phyloP scores from a whole-genome alignment of 1,140 invertebrate species.

The Pentalonia nigronervosa region DNA sequence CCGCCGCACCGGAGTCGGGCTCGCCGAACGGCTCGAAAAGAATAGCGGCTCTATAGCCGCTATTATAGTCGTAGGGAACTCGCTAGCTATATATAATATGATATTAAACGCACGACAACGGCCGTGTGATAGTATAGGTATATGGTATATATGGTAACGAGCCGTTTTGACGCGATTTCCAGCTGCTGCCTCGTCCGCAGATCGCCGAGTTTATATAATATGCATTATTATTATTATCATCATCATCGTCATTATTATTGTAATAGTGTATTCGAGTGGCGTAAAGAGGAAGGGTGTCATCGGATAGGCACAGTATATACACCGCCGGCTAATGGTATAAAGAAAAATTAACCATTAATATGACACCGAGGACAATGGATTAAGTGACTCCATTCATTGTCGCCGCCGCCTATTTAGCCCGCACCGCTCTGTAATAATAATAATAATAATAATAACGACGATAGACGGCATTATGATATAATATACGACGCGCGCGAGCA shows the following conservation, averaged over 20 bases:
- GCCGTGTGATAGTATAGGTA: background rate
- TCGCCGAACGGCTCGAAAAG: background rate
- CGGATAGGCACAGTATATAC: background rate
- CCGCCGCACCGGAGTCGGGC: background rate
- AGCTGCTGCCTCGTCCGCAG: background rate
- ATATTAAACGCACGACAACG: background rate
- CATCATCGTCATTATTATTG: background rate
- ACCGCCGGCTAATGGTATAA: background rate
- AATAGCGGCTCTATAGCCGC: background rate
- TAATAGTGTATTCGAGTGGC: constrained; percentile 4
- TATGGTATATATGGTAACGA: constrained; percentile 11
- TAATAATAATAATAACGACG: constrained; percentile 6
- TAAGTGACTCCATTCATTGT: constrained; percentile 55
- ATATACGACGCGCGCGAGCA: background rate
- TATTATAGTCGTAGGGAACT: no score
- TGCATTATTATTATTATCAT: background rate
- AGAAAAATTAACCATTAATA: constrained; percentile 58
- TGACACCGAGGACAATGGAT: constrained; percentile 52
- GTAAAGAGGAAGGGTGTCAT: background rate
- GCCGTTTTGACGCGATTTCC: constrained; percentile 38
- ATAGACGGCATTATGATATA: background rate
- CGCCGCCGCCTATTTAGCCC: constrained; percentile 25
- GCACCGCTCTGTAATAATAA: constrained; percentile 21
- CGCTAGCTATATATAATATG: background rate
- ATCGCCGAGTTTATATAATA: background rate